Percentiles rank a stretch among this genome's conserved stretches.
These are phyloP conservation scores for Boloria selene DNA, from an alignment of 2,888 invertebrate species.

Conservation along the genomic window DNA sequence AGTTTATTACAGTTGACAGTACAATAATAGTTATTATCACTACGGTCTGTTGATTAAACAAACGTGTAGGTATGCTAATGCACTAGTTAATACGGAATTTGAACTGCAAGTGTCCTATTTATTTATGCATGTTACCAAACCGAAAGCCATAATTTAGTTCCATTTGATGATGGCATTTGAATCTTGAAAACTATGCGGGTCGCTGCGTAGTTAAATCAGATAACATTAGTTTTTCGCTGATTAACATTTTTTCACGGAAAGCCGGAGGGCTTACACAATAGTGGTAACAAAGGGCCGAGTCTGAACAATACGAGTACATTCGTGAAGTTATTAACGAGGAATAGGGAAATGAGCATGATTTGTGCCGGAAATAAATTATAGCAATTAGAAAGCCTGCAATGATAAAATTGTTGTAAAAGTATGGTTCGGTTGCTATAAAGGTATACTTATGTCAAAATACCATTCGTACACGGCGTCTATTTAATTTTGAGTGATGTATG, in stretches of 20 bases:
- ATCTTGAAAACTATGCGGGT: conserved; percentile 42
- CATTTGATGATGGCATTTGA: conserved; percentile 17
- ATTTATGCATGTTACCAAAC: background rate
- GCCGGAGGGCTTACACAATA: conserved; percentile 44
- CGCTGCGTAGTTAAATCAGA: conserved; percentile 58
- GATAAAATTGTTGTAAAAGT: conserved; percentile 17
- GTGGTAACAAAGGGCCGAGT: conserved; percentile 46
- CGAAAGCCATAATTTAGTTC: conserved; percentile 4
- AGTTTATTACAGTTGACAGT: too few species aligned
- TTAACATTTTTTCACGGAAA: conserved; percentile 58
- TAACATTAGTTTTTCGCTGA: conserved; percentile 51
- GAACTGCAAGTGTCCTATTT: conserved; percentile 10
- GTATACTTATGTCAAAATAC: conserved; percentile 19
- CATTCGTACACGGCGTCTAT: conserved; percentile 16
- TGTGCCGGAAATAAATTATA: conserved; percentile 60
- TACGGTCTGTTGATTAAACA: background rate
- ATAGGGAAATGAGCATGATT: conserved; percentile 48
- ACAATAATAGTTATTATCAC: background rate
- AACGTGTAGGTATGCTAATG: conserved; percentile 9
- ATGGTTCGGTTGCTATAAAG: conserved; percentile 25
- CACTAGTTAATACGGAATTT: background rate
- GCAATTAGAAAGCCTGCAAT: conserved; percentile 54
- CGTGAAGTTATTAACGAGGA: conserved; percentile 38
- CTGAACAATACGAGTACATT: conserved; percentile 21
- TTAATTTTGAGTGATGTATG: conserved; percentile 20